A percentile compares a stretch with the other conserved stretches of the same genome.
Evolutionary conservation across 2,888 invertebrate species (phyloP).

Genomic region (Spisula subtruncata): DNA sequence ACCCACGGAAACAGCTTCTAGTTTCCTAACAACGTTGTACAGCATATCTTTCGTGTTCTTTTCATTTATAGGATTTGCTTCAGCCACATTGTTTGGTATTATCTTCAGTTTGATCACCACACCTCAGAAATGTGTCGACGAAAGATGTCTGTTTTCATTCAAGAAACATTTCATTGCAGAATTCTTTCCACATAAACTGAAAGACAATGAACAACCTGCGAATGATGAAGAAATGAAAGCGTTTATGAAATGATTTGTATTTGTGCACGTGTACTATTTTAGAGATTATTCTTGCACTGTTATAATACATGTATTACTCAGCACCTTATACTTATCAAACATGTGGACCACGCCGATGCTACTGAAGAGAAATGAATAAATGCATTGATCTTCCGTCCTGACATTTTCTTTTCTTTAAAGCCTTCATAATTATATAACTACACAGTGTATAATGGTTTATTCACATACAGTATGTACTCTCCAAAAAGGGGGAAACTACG

Average conservation of each 20-base stretch:
- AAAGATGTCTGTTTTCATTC: slow-evolving; percentile 44
- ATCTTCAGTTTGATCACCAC: slow-evolving; percentile 34
- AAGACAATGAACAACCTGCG: not conserved
- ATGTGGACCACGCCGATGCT: no score
- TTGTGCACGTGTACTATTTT: no score
- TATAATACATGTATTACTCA: no score
- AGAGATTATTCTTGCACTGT: no score
- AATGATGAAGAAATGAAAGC: not conserved
- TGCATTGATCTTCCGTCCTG: no score
- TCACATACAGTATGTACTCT: no score
- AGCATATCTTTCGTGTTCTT: slow-evolving; percentile 33
- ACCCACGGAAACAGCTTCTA: not conserved
- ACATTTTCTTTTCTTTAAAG: no score
- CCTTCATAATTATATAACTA: no score
- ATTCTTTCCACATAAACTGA: not conserved
- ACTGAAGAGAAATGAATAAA: no score
- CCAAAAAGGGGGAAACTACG: no score
- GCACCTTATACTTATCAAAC: no score
- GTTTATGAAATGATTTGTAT: not conserved
- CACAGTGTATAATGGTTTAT: no score
- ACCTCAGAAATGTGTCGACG: slow-evolving; percentile 32
- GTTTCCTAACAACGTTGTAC: slow-evolving; percentile 31
- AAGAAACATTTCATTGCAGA: slow-evolving; percentile 39
- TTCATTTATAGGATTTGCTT: slow-evolving; percentile 41
- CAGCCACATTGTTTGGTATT: slow-evolving; percentile 27